Base-by-base conservation (phyloP, 1,140 invertebrate genomes). In the Eufriesea mexicana region DNA sequence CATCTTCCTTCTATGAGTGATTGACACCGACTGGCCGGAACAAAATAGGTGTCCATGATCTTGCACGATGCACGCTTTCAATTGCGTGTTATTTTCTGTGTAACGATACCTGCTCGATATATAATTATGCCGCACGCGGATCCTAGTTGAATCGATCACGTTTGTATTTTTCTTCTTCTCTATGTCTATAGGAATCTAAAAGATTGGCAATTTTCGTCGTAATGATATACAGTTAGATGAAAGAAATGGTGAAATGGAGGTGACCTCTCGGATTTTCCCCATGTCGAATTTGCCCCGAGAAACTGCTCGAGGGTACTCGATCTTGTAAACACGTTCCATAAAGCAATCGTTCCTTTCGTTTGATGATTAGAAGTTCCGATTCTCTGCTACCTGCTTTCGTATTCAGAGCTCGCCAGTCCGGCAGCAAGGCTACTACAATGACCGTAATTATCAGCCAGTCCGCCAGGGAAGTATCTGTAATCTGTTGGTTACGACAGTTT, bases 371-470 rank as follows among this genome's bases (percentile, higher is more conserved):
- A 25, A 0, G 42, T 4, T 18, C 25, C 8, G 51, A 74, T 61
- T n/a, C 8, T 10, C 8, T 28, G 16, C 42, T 67, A 92, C 93
- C 92, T 93, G 6, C 57, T 1, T 64, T 93, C 93, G 45, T 91
- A 94, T 51, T 92, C 90, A 2, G 76, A 82, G 77, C 86, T 92
- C 0, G 93, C 85, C 28, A 94, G 88, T 57, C 90, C 86, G 5
- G 92, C 89, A 12, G 93, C 92, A 9, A 94, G 89, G 71, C 92
- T 93, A 35, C 92, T 92, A 62, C 86, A 90, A 49, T 94, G 20
- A 91, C 91, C 42, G 90, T 86, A 5, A 94, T 91, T 18, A 94
- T 57, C 47, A 93, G 59, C 28, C 93, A 75, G 62, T 92, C 92
- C 16, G 91, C 92, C 93, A 94, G 23, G 93, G 86, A 61, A 91